Evolutionary conservation across 2,113 vertebrate species (phyloP), one percentile per base, ranked within the genome.

Genomic region (Sigmodon hispidus): DNA sequence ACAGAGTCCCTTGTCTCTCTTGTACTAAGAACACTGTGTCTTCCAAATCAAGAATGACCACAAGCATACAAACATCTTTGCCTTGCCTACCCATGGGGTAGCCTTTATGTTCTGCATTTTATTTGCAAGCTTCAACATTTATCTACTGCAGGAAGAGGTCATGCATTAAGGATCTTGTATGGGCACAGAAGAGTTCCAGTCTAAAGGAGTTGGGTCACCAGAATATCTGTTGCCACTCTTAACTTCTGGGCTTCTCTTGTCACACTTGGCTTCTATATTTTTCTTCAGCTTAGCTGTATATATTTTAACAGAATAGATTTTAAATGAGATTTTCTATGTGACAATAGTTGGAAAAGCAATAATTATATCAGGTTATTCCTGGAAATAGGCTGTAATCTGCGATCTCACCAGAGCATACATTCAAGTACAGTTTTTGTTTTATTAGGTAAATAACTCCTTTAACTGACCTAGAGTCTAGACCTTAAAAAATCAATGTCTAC

Each of bases 61-160:
- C 34, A 1, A 17, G 24, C 17, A 0, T 29, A 63, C 34, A 1
- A 17, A 19, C 17, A 0, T 29, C 59, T 57, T 57, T 26, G 48
- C 12, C 45, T n/a, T 48, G 63, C 69, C 17, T 3, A 31, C 12
- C 13, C 0, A 29, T 40, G 29, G 5, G 1, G 15, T 10, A 7
- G 13, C 55, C 50, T 50, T 17, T 61, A n/a, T 16, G 17, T 63
- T 29, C 55, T 67, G 17, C 10, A 1, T 36, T 15, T 40, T 34
- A 0, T 34, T 50, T 17, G 0, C 22, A 24, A 72, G 36, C 5
- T 48, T 65, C 13, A 43, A 7, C 2, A 0, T 8, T 63, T 89
- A 15, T 48, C 65, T 76, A 34, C 57, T 16, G 4, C 1, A 16
- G 59, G 1, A 8, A 0, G 0, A 10, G 61, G 34, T n/a, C 2